A percentile compares a stretch with the other conserved stretches of the same genome.
Conservation (phyloP, 2,113 vertebrate genomes). For the Lynx canadensis region DNA sequence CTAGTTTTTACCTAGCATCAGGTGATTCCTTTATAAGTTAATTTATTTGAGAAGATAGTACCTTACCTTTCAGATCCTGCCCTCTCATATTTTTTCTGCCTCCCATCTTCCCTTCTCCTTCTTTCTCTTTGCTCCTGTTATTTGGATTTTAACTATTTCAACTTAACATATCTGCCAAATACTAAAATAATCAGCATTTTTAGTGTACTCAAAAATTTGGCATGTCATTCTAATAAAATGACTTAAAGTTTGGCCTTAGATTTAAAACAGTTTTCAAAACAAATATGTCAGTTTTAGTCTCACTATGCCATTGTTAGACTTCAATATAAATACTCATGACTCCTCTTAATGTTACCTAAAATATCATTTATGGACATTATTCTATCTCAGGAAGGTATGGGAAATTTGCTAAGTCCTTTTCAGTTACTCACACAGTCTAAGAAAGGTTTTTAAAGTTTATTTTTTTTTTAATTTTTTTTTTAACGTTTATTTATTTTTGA, state of each 20-base stretch:
- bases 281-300: neutral
- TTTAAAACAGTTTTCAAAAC: constrained; percentile 24
- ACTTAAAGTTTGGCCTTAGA: constrained; percentile 2
- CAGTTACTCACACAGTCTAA: neutral
- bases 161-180: neutral
- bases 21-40: neutral
- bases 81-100: neutral
- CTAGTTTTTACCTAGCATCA: neutral
- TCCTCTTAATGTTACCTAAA: neutral
- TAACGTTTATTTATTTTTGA: no score
- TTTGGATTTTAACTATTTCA: constrained; percentile 43
- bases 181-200: neutral
- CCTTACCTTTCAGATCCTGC: neutral
- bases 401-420: neutral
- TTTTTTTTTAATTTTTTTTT: no score
- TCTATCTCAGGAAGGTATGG: neutral
- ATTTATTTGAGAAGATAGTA: constrained; percentile 18
- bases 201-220: neutral
- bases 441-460: neutral
- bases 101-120: neutral
- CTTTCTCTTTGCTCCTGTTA: neutral
- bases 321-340: neutral
- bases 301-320: neutral
- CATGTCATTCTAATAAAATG: constrained; percentile 31
- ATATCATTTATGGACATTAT: neutral